Evolutionary conservation across 2,113 vertebrate genomes (phyloP), one percentile per base, ranked within the genome.

Genomic region (Emydocephalus ijimae): DNA sequence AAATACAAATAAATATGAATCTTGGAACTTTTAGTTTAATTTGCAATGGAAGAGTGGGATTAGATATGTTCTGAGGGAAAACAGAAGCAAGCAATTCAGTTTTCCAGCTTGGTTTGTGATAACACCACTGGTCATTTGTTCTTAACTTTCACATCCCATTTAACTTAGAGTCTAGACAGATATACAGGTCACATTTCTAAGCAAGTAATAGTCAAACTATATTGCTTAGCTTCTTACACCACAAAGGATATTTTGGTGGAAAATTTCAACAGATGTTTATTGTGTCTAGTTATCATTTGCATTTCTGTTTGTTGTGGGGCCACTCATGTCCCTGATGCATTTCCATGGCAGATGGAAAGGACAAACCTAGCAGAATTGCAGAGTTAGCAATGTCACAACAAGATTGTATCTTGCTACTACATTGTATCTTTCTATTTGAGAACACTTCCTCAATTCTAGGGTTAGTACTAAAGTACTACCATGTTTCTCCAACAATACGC

Each of bases 1-100:
- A 90, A 90, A 90, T 93, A 21, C 48, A 93, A 90, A 86, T 50
- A 69, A 55, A 54, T 45, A 52, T 54, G 15, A 87, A 87, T 55
- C 12, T 21, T 11, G n/a, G 50, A 24, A 81, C 29, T 87, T 93
- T 39, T 12, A 43, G n/a, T 93, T 39, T 29, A 11, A 50, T 69
- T 69, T 87, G 92, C n/a, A 90, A 34, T 48, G 50, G 43, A 12
- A 55, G 23, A 54, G 11, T 57, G 29, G 45, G 39, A 64, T 90
- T 54, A 87, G 81, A 56, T 54, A 93, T 43, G 3, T 87, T 18
- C 29, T 90, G 56, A 24, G 26, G 23, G 10, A 64, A 90, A 59
- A 92, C 21, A 12, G 88, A 61, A 86, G 26, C 21, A 15, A 61
- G n/a, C 29, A 52, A 55, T 23, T 57, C 20, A 3, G 6, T 9